phyloP scores from a whole-genome alignment of 2,888 invertebrate genomes.

The Cecidostiba fungosa region DNA sequence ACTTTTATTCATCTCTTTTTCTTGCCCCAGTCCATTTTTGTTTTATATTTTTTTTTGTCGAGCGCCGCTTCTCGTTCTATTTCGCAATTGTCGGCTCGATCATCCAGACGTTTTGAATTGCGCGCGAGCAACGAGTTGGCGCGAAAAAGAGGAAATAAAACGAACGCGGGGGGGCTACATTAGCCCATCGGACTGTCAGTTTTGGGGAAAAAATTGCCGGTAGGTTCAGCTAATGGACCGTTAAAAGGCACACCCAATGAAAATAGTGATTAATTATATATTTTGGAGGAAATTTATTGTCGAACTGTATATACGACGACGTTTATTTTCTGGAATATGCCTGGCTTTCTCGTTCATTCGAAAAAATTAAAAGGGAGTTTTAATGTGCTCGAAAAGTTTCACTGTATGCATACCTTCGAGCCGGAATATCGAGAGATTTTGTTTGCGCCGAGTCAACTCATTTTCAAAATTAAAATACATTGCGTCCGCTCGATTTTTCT shows the following conservation, averaged over 20 bases:
- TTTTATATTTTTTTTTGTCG: conserved; percentile 32
- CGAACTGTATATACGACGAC: background rate
- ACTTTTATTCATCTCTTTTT: conserved; percentile 20
- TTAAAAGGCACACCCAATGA: background rate
- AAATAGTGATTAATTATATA: conserved; percentile 14
- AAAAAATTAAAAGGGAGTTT: background rate
- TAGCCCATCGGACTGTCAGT: conserved; percentile 25
- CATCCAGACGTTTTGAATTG: conserved; percentile 46
- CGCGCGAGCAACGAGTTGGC: background rate
- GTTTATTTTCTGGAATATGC: background rate
- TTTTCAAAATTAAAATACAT: background rate
- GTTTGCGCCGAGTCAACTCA: background rate
- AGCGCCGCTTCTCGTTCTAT: conserved; percentile 36
- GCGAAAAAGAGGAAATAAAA: background rate
- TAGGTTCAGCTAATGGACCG: background rate
- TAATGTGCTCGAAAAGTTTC: background rate
- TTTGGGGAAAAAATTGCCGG: background rate
- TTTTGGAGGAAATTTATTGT: background rate
- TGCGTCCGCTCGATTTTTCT: background rate
- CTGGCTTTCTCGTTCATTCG: background rate
- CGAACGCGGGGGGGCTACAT: background rate
- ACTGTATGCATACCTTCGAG: background rate
- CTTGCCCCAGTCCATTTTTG: background rate
- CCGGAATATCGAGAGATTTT: background rate
- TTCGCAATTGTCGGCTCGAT: conserved; percentile 53